Conservation (phyloP, 1,140 invertebrate genomes). For the Gonatopus flavifemur region DNA sequence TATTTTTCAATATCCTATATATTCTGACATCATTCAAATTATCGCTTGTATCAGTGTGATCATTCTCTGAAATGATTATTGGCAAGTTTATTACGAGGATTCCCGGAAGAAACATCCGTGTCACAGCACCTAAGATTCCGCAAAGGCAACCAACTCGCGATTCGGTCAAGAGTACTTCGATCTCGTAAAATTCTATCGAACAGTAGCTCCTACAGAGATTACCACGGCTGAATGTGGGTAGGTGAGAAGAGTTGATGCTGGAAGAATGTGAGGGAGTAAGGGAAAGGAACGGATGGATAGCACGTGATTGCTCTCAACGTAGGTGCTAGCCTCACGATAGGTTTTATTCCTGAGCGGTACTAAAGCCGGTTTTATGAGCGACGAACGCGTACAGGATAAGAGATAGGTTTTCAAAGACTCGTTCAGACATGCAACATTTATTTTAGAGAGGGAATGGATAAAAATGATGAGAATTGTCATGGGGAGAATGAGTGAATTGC, state of each 20-base stretch:
- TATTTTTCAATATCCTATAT: too few species aligned
- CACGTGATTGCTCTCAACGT: conserved; percentile 24
- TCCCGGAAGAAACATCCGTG: too few species aligned
- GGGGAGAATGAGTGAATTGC: conserved; percentile 13
- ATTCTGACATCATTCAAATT: too few species aligned
- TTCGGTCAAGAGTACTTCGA: conserved; percentile 2
- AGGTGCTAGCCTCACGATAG: conserved; percentile 31
- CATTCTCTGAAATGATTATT: too few species aligned
- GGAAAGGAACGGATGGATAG: not conserved
- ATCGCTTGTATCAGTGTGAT: too few species aligned
- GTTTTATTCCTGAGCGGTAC: conserved; percentile 28
- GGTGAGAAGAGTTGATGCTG: conserved; percentile 12
- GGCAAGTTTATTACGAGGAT: too few species aligned
- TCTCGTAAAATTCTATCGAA: conserved; percentile 24
- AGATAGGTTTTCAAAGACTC: conserved; percentile 28
- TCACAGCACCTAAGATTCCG: too few species aligned
- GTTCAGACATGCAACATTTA: conserved; percentile 2
- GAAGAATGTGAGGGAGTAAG: conserved; percentile 16
- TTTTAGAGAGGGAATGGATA: conserved; percentile 8
- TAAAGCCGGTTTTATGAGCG: conserved; percentile 33
- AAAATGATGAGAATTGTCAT: not conserved
- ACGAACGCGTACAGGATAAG: conserved; percentile 16
- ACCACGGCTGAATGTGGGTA: conserved; percentile 15
- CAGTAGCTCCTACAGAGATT: conserved; percentile 17
- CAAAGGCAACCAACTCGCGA: too few species aligned